Evolutionary conservation across 1,140 invertebrate species (phyloP).

Genomic region (Hylaeus anthracinus): DNA sequence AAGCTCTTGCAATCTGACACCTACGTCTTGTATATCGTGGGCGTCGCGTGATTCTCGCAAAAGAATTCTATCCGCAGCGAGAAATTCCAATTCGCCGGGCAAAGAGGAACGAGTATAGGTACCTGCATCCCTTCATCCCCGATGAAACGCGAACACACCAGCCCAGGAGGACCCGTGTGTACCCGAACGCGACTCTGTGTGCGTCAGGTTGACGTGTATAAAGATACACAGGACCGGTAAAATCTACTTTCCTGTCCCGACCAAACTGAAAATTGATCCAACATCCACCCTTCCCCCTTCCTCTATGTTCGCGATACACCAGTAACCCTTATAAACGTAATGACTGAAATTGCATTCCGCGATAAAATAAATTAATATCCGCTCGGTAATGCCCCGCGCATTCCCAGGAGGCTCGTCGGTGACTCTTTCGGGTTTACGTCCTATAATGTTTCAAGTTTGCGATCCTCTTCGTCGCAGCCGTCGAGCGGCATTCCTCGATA

Average conservation of each 20-base stretch:
- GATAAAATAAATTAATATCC: slow-evolving; percentile 50
- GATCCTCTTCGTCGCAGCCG: neutral
- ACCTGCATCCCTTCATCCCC: slow-evolving; percentile 48
- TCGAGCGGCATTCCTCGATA: neutral
- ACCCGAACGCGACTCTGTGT: neutral
- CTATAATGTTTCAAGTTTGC: neutral
- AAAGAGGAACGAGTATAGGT: slow-evolving; percentile 61
- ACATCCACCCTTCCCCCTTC: neutral
- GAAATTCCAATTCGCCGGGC: slow-evolving; percentile 68
- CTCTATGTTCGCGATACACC: slow-evolving; percentile 4
- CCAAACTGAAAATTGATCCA: slow-evolving; percentile 64
- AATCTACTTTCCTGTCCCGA: slow-evolving; percentile 61
- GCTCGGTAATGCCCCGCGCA: slow-evolving; percentile 16
- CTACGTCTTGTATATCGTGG: slow-evolving; percentile 50
- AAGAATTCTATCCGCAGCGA: slow-evolving; percentile 67
- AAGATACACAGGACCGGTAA: slow-evolving; percentile 61
- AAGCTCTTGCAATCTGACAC: slow-evolving; percentile 49
- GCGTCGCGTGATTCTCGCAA: slow-evolving; percentile 63
- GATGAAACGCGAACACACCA: slow-evolving; percentile 50
- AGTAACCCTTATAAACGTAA: slow-evolving; percentile 34
- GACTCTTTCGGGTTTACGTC: slow-evolving; percentile 12
- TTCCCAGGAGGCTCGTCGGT: slow-evolving; percentile 27
- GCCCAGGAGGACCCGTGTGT: neutral
- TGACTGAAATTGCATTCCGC: slow-evolving; percentile 30
- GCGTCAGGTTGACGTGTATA: slow-evolving; percentile 50